These are phyloP conservation scores for Meiosimyza decipiens DNA, from an alignment of 2,888 invertebrate species.

Conservation along the genomic window DNA sequence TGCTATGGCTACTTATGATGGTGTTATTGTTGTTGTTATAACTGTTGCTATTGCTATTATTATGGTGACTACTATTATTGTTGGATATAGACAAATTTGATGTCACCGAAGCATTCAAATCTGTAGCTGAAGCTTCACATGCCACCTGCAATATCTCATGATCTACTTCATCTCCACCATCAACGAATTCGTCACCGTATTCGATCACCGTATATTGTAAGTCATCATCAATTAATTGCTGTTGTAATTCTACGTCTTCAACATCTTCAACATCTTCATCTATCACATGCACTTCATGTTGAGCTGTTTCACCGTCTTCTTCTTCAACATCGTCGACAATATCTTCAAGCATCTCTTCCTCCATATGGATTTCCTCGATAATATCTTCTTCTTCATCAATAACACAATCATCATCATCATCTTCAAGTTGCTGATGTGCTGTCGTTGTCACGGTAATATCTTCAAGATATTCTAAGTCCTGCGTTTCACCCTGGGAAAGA, in stretches of 20 bases:
- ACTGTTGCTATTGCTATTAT: constrained; percentile 39
- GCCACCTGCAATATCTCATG: constrained; percentile 45
- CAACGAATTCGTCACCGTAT: constrained; percentile 38
- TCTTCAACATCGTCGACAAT: constrained; percentile 43
- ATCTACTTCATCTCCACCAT: constrained; percentile 51
- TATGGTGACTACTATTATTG: neutral
- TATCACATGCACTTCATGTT: constrained; percentile 44
- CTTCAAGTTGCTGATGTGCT: constrained; percentile 51
- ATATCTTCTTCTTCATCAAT: constrained; percentile 57
- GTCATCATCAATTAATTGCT: constrained; percentile 52
- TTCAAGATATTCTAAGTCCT: constrained; percentile 62
- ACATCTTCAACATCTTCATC: constrained; percentile 46
- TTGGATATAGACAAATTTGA: constrained; percentile 23
- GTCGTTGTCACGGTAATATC: constrained; percentile 59
- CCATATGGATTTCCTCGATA: constrained; percentile 61
- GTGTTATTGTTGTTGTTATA: constrained; percentile 25
- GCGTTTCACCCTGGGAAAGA: constrained; percentile 56
- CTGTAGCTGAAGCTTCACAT: constrained; percentile 40
- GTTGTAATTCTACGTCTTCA: constrained; percentile 44
- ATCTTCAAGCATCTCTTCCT: constrained; percentile 60
- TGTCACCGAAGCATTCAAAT: constrained; percentile 31
- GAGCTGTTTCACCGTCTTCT: neutral
- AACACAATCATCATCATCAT: constrained; percentile 46
- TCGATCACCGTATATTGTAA: constrained; percentile 60
- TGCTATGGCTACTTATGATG: constrained; percentile 10